Evolutionary conservation across 2,113 vertebrate genomes (phyloP).

Genomic region (Elephas maximus): DNA sequence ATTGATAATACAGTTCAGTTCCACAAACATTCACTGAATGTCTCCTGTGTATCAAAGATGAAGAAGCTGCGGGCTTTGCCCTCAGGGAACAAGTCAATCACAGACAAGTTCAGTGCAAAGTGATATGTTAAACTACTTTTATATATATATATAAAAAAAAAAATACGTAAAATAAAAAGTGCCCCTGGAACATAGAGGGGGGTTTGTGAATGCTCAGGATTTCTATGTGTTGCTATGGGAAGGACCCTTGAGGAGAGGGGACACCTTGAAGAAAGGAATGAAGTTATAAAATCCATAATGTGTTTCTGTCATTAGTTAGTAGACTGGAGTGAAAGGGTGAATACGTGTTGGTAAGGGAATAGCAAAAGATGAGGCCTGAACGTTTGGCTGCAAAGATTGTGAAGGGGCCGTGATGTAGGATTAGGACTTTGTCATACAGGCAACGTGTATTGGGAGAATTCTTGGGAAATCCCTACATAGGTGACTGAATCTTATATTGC

Average conservation of each 20-base stretch:
- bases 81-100: neutral
- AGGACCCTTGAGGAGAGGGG: neutral
- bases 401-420: neutral
- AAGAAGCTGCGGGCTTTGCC: neutral
- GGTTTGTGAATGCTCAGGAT: neutral
- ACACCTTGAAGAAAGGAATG: neutral
- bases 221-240: neutral
- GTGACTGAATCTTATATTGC: neutral
- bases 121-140: neutral
- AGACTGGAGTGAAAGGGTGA: neutral
- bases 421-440: neutral
- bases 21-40: neutral
- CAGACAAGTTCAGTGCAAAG: neutral
- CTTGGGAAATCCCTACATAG: neutral
- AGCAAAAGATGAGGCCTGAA: neutral
- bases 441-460: neutral
- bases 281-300: neutral
- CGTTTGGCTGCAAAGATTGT: neutral
- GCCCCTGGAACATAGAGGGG: neutral
- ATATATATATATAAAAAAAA: neutral
- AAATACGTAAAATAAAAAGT: neutral
- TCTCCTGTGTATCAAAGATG: neutral
- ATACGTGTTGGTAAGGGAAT: neutral
- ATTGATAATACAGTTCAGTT: neutral
- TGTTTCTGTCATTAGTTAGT: neutral